These are phyloP conservation scores for Diadegma fenestrale DNA, from an alignment of 2,888 invertebrate species.

Conservation along the genomic window DNA sequence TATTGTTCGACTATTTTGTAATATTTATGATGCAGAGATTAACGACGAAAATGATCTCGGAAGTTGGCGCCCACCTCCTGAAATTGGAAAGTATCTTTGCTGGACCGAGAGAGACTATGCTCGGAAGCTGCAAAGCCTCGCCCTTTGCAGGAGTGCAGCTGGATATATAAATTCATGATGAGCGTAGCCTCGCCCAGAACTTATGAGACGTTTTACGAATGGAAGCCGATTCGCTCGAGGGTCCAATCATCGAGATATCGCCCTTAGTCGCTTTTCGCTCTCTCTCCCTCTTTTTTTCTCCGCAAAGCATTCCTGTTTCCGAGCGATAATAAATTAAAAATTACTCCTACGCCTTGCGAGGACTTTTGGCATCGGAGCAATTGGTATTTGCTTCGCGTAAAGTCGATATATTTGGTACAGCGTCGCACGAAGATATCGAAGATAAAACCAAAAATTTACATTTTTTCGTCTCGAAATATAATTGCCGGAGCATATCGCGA, in stretches of 20 bases:
- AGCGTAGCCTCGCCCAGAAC: slow-evolving; percentile 61
- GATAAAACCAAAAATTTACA: neutral
- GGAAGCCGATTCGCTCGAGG: slow-evolving; percentile 69
- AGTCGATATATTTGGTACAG: slow-evolving; percentile 1
- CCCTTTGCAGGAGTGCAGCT: slow-evolving; percentile 60
- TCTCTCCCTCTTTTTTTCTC: neutral
- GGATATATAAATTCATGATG: slow-evolving; percentile 64
- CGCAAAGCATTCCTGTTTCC: slow-evolving; percentile 33
- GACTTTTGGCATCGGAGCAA: slow-evolving; percentile 25
- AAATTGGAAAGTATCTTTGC: slow-evolving; percentile 67
- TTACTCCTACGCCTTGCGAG: slow-evolving; percentile 62
- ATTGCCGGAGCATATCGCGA: neutral
- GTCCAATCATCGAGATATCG: slow-evolving; percentile 69
- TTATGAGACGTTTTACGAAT: slow-evolving; percentile 71
- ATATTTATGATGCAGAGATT: neutral
- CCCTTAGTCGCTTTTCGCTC: slow-evolving; percentile 20
- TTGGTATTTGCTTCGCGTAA: slow-evolving; percentile 20
- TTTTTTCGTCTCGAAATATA: neutral
- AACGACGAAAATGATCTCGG: slow-evolving; percentile 23
- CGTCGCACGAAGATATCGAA: neutral
- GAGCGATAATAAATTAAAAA: slow-evolving; percentile 68
- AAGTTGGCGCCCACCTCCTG: slow-evolving; percentile 59
- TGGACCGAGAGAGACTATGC: slow-evolving; percentile 2
- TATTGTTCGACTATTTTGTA: slow-evolving; percentile 1
- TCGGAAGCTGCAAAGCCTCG: slow-evolving; percentile 55